Percentiles rank a stretch among this genome's conserved stretches.
Conservation (phyloP, 2,113 vertebrate genomes). For the Lophotis ruficrista region DNA sequence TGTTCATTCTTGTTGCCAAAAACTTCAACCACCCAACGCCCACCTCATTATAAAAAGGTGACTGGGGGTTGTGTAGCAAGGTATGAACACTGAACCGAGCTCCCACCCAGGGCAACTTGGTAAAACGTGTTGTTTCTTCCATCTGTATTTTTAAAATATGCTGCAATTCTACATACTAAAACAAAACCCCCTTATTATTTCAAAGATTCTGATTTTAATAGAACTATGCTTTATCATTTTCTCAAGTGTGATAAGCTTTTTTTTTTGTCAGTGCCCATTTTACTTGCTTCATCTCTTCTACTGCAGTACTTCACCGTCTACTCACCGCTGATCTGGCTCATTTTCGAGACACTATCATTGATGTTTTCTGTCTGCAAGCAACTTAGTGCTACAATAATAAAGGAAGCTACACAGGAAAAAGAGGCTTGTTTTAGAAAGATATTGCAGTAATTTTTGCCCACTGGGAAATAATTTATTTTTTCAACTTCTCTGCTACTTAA, state of each 20-base stretch:
- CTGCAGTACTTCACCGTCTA: background rate
- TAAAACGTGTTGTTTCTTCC: background rate
- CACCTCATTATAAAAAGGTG: background rate
- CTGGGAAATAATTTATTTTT: conserved; percentile 16
- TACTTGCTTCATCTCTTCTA: background rate
- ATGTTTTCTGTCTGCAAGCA: conserved; percentile 12
- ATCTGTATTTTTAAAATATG: background rate
- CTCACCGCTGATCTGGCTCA: conserved; percentile 5
- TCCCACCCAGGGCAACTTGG: background rate
- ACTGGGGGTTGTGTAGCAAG: background rate
- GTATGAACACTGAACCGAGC: background rate
- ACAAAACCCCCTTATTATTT: background rate
- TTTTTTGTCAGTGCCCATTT: background rate
- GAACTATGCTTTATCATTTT: background rate
- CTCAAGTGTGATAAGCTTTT: background rate
- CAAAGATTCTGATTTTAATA: background rate
- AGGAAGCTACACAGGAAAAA: background rate
- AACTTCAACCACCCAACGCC: background rate
- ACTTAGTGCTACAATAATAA: background rate
- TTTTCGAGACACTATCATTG: background rate
- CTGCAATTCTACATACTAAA: background rate
- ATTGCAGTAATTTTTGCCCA: background rate
- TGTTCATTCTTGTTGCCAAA: background rate
- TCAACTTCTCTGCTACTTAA: conserved; percentile 10
- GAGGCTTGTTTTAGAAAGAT: background rate